Conservation (phyloP, 2,888 invertebrate species). For the Coenonympha glycerion region DNA sequence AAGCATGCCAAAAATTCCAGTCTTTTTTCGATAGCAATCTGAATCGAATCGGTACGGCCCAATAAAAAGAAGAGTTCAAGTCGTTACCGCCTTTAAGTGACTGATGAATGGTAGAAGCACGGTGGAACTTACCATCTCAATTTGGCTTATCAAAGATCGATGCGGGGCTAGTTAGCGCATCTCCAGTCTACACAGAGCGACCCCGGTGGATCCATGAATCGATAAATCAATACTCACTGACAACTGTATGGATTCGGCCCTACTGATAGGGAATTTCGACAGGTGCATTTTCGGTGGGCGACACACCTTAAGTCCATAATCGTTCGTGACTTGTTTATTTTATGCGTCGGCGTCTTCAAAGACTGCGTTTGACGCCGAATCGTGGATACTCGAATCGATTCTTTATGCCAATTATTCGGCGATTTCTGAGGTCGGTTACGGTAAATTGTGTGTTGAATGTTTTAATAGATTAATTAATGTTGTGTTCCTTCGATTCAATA, state of each 20-base stretch:
- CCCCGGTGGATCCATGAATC: constrained; percentile 51
- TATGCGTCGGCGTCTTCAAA: constrained; percentile 42
- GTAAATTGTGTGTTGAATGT: neutral
- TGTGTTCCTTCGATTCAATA: neutral
- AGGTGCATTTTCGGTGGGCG: constrained; percentile 56
- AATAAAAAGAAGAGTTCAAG: constrained; percentile 33
- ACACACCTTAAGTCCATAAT: constrained; percentile 55
- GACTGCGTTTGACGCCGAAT: constrained; percentile 32
- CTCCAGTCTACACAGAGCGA: constrained; percentile 44
- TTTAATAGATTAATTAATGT: neutral
- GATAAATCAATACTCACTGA: constrained; percentile 42
- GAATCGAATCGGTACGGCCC: constrained; percentile 32
- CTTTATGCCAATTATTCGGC: constrained; percentile 30
- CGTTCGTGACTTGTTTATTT: constrained; percentile 40
- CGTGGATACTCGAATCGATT: constrained; percentile 27
- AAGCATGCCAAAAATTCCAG: too few relatives aligned
- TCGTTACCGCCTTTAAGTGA: constrained; percentile 68
- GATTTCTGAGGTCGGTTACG: neutral
- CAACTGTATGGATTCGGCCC: constrained; percentile 60
- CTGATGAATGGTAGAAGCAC: constrained; percentile 57
- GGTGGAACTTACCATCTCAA: constrained; percentile 60
- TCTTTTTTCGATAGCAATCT: constrained; percentile 13
- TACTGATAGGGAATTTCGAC: constrained; percentile 51
- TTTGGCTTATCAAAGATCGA: constrained; percentile 69
- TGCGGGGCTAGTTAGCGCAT: constrained; percentile 69